Percentiles rank a stretch among this genome's conserved stretches.
Conservation (phyloP, 1,140 invertebrate genomes). For the Lepidurus couesii region DNA sequence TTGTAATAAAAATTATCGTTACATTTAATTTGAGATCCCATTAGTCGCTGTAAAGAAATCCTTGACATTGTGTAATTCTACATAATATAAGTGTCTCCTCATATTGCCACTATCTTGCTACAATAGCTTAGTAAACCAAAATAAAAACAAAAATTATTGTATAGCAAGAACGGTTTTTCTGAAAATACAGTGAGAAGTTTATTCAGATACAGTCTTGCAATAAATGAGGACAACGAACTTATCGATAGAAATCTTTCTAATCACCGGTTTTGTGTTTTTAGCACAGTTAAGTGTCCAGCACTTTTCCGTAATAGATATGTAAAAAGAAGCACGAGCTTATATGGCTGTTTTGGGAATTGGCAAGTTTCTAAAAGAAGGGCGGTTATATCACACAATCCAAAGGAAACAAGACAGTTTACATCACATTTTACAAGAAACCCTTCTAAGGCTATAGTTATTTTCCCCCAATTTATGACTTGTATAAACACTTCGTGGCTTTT, state of each 20-base stretch:
- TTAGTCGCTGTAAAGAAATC: not conserved
- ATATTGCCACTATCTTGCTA: not conserved
- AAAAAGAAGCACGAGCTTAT: not conserved
- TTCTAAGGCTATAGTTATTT: too few species aligned
- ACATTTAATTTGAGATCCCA: not conserved
- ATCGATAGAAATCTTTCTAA: too few species aligned
- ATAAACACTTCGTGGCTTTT: not conserved
- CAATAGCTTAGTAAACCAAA: not conserved
- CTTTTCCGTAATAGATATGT: not conserved
- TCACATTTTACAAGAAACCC: not conserved
- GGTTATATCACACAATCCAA: not conserved
- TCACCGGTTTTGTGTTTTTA: not conserved
- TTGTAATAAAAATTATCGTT: not conserved
- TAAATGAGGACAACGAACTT: too few species aligned
- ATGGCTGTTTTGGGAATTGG: not conserved
- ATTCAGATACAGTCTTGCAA: not conserved
- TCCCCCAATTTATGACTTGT: not conserved
- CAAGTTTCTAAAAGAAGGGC: not conserved
- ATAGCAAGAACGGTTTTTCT: not conserved
- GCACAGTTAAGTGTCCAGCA: not conserved
- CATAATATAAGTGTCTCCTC: not conserved
- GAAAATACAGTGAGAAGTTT: not conserved
- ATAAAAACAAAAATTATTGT: not conserved
- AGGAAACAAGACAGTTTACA: not conserved
- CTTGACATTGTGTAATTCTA: not conserved